phyloP scores from a whole-genome alignment of 1,140 invertebrate species.

The Trachelipus rathkii region DNA sequence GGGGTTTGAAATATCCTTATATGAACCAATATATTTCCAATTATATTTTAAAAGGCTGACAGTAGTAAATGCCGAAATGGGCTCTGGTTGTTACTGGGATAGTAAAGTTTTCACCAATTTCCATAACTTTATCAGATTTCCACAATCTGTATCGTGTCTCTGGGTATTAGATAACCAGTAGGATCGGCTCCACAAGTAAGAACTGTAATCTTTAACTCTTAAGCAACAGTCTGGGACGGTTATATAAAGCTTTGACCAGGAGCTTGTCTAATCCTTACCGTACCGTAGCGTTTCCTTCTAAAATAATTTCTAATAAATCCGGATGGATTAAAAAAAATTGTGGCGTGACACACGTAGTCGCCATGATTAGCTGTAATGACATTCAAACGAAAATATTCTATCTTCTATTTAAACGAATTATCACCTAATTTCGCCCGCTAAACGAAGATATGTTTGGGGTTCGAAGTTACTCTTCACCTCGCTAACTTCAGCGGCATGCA shows the following conservation, averaged over 20 bases:
- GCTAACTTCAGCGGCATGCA: conserved; percentile 66
- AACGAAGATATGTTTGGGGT: conserved; percentile 70
- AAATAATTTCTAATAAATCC: conserved; percentile 60
- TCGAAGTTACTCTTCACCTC: conserved; percentile 79
- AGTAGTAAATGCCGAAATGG: conserved; percentile 77
- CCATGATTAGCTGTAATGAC: conserved; percentile 77
- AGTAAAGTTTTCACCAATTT: conserved; percentile 73
- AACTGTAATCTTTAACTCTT: conserved; percentile 75
- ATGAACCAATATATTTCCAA: conserved; percentile 75
- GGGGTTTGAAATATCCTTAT: conserved; percentile 83
- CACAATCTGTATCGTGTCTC: conserved; percentile 78
- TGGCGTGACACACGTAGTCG: conserved; percentile 77
- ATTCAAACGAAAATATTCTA: conserved; percentile 67
- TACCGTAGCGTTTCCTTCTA: conserved; percentile 67
- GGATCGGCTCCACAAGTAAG: conserved; percentile 79
- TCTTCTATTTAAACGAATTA: conserved; percentile 73
- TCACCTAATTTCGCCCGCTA: conserved; percentile 83
- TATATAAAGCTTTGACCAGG: conserved; percentile 77
- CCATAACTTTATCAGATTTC: conserved; percentile 60
- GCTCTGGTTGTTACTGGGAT: conserved; percentile 65
- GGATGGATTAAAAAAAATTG: conserved; percentile 69
- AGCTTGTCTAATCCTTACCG: conserved; percentile 77
- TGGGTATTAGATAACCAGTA: conserved; percentile 82
- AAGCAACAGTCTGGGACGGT: conserved; percentile 75
- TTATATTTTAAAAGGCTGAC: conserved; percentile 81